These are phyloP conservation scores for Cetoscarus ocellatus DNA, from an alignment of 2,797 vertebrate genomes.

Conservation along the genomic window DNA sequence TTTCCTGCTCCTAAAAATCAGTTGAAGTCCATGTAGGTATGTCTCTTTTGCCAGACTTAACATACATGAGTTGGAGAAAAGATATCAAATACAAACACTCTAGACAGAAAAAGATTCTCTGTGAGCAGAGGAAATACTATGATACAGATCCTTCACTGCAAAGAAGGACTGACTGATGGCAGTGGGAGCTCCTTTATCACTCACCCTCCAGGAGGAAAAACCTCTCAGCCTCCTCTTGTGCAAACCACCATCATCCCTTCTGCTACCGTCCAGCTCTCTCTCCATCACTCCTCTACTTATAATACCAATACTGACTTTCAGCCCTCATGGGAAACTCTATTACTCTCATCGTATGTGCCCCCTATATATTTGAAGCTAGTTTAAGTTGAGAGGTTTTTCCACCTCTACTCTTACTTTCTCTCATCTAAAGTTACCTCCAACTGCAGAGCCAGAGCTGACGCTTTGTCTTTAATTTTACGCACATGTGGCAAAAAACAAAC, in stretches of 20 bases:
- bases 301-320: conserved; percentile 22
- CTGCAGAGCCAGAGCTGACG: not conserved
- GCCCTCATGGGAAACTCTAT: conserved; percentile 10
- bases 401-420: not conserved
- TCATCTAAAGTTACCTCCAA: not conserved
- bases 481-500: not conserved
- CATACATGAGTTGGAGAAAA: not conserved
- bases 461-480: conserved; percentile 2
- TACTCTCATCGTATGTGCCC: not conserved
- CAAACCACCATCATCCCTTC: conserved; percentile 24
- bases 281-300: conserved; percentile 13
- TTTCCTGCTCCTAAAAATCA: too few relatives aligned
- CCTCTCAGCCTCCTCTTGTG: conserved; percentile 22
- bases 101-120: conserved; percentile 11
- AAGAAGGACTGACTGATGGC: not conserved
- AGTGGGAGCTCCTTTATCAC: conserved; percentile 34
- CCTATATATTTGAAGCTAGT: conserved; percentile 11
- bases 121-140: conserved; percentile 3
- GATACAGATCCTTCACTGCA: conserved; percentile 20
- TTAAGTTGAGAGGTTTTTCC: conserved; percentile 5
- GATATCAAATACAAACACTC: conserved; percentile 5
- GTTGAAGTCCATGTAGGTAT: too few relatives aligned
- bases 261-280: conserved; percentile 5
- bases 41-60: not conserved
- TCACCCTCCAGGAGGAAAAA: conserved; percentile 11